Evolutionary conservation across 2,113 vertebrate genomes (phyloP).

Genomic region (Camarhynchus parvulus): DNA sequence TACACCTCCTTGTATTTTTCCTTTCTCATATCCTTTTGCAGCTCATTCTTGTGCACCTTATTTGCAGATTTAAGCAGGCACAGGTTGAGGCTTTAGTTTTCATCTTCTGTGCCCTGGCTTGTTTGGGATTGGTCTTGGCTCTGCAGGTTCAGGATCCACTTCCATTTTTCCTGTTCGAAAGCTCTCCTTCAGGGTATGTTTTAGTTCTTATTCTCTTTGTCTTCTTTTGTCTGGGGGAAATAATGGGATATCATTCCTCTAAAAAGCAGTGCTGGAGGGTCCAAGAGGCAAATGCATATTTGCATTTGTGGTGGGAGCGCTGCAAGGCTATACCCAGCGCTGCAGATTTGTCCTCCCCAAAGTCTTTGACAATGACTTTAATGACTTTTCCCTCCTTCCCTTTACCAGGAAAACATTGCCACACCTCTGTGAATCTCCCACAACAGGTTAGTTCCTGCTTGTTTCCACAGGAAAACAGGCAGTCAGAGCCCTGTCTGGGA

Average conservation of each 20-base stretch:
- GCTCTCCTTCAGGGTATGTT: not conserved
- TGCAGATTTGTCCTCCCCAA: not conserved
- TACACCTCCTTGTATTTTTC: not conserved
- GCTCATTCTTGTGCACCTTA: not conserved
- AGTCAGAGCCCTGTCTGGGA: not conserved
- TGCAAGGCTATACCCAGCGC: not conserved
- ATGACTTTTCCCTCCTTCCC: not conserved
- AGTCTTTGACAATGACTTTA: not conserved
- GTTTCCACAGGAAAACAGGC: not conserved
- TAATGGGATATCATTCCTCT: not conserved
- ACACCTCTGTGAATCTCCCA: not conserved
- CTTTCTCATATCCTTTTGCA: not conserved
- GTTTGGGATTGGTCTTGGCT: not conserved
- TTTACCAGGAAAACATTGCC: not conserved
- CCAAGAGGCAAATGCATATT: not conserved
- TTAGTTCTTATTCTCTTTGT: not conserved
- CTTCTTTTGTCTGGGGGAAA: not conserved
- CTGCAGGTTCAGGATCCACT: not conserved
- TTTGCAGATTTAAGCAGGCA: not conserved
- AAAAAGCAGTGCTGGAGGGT: not conserved
- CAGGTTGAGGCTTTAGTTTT: not conserved
- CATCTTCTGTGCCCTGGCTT: not conserved
- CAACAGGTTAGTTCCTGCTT: not conserved
- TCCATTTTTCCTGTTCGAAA: not conserved
- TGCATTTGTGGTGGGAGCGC: not conserved